These are phyloP conservation scores for Meriones psammophilus DNA, from an alignment of 2,797 vertebrate genomes.

Conservation along the genomic window DNA sequence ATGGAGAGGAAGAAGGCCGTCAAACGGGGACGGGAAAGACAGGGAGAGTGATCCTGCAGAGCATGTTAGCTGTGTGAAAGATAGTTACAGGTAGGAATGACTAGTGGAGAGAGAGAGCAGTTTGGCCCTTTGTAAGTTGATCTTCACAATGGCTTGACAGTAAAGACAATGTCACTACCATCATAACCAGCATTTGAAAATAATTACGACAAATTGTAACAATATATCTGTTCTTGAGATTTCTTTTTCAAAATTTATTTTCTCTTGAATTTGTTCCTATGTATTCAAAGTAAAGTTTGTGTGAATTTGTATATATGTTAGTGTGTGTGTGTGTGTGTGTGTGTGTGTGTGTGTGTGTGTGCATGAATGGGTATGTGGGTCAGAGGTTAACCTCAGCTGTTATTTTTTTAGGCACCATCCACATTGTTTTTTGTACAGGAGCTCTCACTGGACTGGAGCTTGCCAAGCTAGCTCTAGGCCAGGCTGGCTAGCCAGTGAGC, in stretches of 20 bases:
- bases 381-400: background rate
- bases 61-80: background rate
- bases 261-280: background rate
- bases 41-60: background rate
- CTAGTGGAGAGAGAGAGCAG: background rate
- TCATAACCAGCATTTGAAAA: background rate
- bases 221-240: background rate
- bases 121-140: background rate
- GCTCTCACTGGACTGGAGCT: background rate
- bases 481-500: background rate
- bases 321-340: background rate
- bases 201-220: conserved; percentile 5
- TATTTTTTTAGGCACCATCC: background rate
- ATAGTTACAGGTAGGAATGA: background rate
- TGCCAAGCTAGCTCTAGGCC: background rate
- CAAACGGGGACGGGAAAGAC: fast-evolving
- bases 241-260: conserved; percentile 40
- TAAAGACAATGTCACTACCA: background rate
- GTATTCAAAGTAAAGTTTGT: background rate
- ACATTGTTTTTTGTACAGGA: background rate
- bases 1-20: background rate
- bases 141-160: background rate
- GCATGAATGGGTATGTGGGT: background rate
- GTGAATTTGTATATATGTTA: background rate
- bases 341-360: background rate